A percentile compares a stretch with the other conserved stretches of the same genome.
phyloP scores from a whole-genome alignment of 2,888 invertebrate genomes.

The Glyphotaelius pellucidus region DNA sequence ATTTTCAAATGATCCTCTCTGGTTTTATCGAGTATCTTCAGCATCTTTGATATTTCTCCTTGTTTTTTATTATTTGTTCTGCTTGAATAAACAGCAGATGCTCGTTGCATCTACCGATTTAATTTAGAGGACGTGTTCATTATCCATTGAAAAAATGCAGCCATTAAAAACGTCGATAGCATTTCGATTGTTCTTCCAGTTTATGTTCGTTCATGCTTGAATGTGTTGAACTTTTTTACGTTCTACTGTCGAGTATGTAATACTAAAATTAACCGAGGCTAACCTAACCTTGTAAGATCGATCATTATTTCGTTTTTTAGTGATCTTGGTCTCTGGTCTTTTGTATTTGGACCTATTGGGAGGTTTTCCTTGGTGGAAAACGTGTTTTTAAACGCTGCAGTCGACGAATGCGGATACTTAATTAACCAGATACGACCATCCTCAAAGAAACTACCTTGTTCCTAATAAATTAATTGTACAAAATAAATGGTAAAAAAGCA shows the following conservation, averaged over 20 bases:
- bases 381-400: constrained; percentile 2
- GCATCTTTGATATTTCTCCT: not conserved
- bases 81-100: not conserved
- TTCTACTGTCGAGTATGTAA: not conserved
- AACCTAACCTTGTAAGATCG: not conserved
- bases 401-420: not conserved
- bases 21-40: not conserved
- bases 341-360: not conserved
- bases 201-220: not conserved
- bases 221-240: not conserved
- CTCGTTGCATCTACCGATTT: not conserved
- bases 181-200: not conserved
- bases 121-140: not conserved
- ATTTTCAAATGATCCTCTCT: not conserved
- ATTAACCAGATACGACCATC: not conserved
- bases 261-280: not conserved
- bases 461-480: not conserved
- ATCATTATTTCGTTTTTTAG: not conserved
- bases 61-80: not conserved
- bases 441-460: not conserved
- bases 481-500: not conserved
- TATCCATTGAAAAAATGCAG: not conserved
- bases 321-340: not conserved
- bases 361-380: not conserved
- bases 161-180: not conserved